A percentile compares a stretch with the other conserved stretches of the same genome.
Evolutionary conservation across 2,797 vertebrate genomes (phyloP).

Genomic region (Chelon labrosus): DNA sequence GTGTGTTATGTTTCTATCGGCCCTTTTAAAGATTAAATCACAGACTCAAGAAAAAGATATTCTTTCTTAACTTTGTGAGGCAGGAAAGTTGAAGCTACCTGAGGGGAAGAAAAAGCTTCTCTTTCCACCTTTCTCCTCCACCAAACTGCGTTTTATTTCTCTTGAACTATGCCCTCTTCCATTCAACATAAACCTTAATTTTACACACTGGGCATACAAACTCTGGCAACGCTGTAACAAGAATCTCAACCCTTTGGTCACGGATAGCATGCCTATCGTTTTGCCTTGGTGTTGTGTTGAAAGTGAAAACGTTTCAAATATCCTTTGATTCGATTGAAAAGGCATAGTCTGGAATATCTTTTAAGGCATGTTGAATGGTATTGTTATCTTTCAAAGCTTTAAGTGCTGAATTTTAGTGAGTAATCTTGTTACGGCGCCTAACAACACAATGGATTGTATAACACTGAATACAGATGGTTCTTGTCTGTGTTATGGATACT

Average conservation of each 20-base stretch:
- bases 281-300: slow-evolving; percentile 38
- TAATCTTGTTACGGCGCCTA: slow-evolving; percentile 21
- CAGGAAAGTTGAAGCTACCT: slow-evolving; percentile 68
- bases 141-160: slow-evolving; percentile 39
- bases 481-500: slow-evolving; percentile 22
- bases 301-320: slow-evolving; percentile 57
- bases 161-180: slow-evolving; percentile 29
- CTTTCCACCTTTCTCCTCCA: slow-evolving; percentile 33
- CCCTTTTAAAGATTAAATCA: slow-evolving; percentile 73
- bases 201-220: slow-evolving; percentile 26
- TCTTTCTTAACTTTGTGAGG: slow-evolving; percentile 49
- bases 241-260: slow-evolving; percentile 45
- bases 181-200: slow-evolving; percentile 42
- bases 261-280: slow-evolving; percentile 45
- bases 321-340: slow-evolving; percentile 56
- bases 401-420: slow-evolving; percentile 49
- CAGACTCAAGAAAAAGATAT: slow-evolving; percentile 46
- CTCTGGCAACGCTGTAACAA: slow-evolving; percentile 37
- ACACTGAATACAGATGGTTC: slow-evolving; percentile 16
- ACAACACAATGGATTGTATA: slow-evolving; percentile 31
- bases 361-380: slow-evolving; percentile 18
- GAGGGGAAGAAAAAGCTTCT: slow-evolving; percentile 43
- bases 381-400: slow-evolving; percentile 40
- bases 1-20: slow-evolving; percentile 67
- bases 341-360: not conserved